Evolutionary conservation across 1,140 invertebrate species (phyloP), one percentile per base, ranked within the genome.

Genomic region (Drosophila funebris): DNA sequence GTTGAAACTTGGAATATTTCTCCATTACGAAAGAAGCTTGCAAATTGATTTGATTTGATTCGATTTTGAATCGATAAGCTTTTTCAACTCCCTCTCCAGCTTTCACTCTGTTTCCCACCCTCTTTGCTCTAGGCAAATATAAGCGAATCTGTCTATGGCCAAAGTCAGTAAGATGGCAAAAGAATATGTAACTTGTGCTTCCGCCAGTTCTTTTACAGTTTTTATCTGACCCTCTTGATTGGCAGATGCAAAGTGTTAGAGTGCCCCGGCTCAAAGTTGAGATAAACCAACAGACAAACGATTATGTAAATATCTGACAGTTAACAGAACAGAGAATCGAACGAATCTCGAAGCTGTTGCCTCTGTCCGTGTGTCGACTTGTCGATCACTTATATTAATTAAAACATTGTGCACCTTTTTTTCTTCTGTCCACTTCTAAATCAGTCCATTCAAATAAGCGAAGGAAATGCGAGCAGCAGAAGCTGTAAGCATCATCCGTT

Each of bases 21-120:
- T 85, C 82, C 77, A 84, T 85, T 84, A 84, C 81, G 81, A 69
- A 33, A 29, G 58, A 44, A 78, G 69, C 77, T 77, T 67, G 81
- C 81, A 84, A 84, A 84, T 84, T 84, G 81, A 84, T 84, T 84
- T 84, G 81, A 85, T 84, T 84, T 85, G 81, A 85, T 84, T 84
- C 82, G 82, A 84, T 84, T 84, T 81, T 69, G 77, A 80, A 83
- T 80, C 81, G 81, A 84, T 84, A 84, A 84, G 81, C 69, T 53
- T 44, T 52, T 37, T 20, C 44, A 68, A 41, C 66, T 76, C 57
- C 13, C 31, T 14, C 39, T 11, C 14, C 54, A 16, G 18, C 39
- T 37, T 6, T 22, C 11, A 16, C 18, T 9, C 41, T 7, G n/a
- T 22, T 39, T 13, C 29, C 9, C 1, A 2, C 24, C 9, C 13